Conservation (phyloP, 2,888 invertebrate genomes). For the Phaedon cochleariae region DNA sequence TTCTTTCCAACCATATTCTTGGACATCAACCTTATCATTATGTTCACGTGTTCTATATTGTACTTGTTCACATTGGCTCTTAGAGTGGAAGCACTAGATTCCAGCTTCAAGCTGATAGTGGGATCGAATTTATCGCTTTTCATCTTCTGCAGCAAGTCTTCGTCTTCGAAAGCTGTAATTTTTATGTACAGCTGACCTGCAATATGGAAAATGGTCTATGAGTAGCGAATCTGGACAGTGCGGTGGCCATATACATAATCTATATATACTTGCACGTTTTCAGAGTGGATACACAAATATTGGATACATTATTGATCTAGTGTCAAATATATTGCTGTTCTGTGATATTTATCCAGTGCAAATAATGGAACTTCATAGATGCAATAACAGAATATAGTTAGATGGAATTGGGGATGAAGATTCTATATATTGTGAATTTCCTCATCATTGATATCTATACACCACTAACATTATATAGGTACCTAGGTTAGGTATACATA, state of each 20-base stretch:
- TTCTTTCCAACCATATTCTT: slow-evolving; percentile 76
- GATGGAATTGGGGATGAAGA: too few relatives aligned
- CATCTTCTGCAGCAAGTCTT: slow-evolving; percentile 67
- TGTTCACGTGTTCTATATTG: slow-evolving; percentile 70
- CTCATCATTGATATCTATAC: too few relatives aligned
- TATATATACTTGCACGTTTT: background rate
- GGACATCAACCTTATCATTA: slow-evolving; percentile 72
- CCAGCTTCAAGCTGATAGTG: slow-evolving; percentile 80
- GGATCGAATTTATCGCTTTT: slow-evolving; percentile 79
- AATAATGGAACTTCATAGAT: too few relatives aligned
- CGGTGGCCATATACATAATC: background rate
- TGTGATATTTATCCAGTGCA: too few relatives aligned
- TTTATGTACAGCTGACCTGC: slow-evolving; percentile 78
- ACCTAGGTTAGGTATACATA: too few relatives aligned
- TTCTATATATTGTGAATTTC: too few relatives aligned
- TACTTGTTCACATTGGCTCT: slow-evolving; percentile 71
- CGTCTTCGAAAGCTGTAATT: slow-evolving; percentile 74
- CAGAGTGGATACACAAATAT: too few relatives aligned
- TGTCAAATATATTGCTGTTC: too few relatives aligned
- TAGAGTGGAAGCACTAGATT: slow-evolving; percentile 71
- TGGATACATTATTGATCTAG: too few relatives aligned
- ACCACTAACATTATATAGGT: too few relatives aligned
- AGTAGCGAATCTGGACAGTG: background rate
- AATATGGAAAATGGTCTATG: slow-evolving; percentile 44
- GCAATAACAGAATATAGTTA: too few relatives aligned